Evolutionary conservation across 2,797 vertebrate genomes (phyloP).

Genomic region (Cottoperca gobio): DNA sequence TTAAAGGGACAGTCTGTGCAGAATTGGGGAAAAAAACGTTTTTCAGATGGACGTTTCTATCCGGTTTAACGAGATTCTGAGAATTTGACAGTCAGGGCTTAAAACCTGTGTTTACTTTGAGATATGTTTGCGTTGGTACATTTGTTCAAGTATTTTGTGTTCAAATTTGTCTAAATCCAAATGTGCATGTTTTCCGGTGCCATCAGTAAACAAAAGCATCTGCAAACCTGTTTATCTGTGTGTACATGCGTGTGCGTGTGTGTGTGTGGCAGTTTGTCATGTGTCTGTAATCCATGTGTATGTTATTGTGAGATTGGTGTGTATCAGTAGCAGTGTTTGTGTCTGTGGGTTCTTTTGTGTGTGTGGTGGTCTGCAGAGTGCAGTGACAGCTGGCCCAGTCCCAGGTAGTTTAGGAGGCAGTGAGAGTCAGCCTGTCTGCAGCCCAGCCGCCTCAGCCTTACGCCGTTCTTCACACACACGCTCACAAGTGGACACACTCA

Average conservation of each 20-base stretch:
- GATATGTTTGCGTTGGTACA: conserved; percentile 69
- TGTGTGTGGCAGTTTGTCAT: conserved; percentile 16
- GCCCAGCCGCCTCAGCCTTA: conserved; percentile 60
- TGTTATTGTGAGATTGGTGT: conserved; percentile 61
- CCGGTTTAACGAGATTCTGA: conserved; percentile 59
- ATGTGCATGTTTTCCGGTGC: conserved; percentile 75
- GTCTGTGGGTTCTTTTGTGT: conserved; percentile 44
- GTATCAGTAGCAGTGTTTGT: conserved; percentile 42
- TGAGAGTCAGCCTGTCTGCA: conserved; percentile 69
- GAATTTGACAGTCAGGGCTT: conserved; percentile 62
- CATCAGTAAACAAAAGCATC: conserved; percentile 81
- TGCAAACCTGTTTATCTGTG: conserved; percentile 77
- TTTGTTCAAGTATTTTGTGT: conserved; percentile 80
- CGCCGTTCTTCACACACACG: conserved; percentile 16
- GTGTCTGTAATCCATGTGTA: conserved; percentile 72
- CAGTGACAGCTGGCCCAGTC: conserved; percentile 81
- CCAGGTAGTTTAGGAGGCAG: conserved; percentile 80
- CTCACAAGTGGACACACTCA: conserved; percentile 6
- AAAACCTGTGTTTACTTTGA: conserved; percentile 52
- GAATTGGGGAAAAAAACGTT: conserved; percentile 2
- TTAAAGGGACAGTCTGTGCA: conserved; percentile 48
- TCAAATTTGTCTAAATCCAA: conserved; percentile 80
- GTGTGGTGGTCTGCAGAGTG: conserved; percentile 64
- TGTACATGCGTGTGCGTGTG: conserved; percentile 34
- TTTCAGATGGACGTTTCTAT: conserved; percentile 38